A percentile compares a stretch with the other conserved stretches of the same genome.
These are phyloP conservation scores for Falcaria lacertinaria DNA, from an alignment of 2,888 invertebrate genomes.

Conservation along the genomic window DNA sequence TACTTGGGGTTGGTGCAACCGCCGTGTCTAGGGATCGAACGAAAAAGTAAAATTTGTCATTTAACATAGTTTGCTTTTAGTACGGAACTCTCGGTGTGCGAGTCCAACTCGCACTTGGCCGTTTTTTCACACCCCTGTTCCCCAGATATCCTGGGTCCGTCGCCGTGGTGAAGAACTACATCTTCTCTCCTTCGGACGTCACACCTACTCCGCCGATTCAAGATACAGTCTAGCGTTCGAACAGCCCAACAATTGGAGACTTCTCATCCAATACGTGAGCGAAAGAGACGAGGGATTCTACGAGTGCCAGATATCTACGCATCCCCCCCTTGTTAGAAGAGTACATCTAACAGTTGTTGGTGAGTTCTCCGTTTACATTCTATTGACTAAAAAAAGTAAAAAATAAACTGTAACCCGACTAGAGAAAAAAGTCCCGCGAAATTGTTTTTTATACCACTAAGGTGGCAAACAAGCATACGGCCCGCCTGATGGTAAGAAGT, in stretches of 20 bases:
- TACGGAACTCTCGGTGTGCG: too few species aligned
- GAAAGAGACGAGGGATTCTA: constrained; percentile 88
- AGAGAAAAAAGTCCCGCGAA: too few species aligned
- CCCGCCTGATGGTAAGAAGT: too few species aligned
- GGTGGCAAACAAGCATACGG: too few species aligned
- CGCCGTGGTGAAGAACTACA: constrained; percentile 83
- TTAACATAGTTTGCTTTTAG: too few species aligned
- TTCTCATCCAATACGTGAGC: constrained; percentile 85
- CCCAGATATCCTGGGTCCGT: constrained; percentile 84
- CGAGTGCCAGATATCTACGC: constrained; percentile 89
- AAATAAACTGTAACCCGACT: too few species aligned
- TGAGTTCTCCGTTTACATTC: constrained; percentile 56
- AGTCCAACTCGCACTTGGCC: too few species aligned
- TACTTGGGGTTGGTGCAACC: too few species aligned
- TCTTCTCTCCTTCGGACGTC: constrained; percentile 84
- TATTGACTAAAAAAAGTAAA: too few species aligned
- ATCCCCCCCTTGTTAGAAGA: constrained; percentile 85
- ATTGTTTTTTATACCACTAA: too few species aligned
- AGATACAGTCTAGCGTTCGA: constrained; percentile 85
- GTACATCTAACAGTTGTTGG: constrained; percentile 86
- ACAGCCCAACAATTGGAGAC: constrained; percentile 88
- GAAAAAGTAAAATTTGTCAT: too few species aligned
- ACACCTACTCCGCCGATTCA: constrained; percentile 82
- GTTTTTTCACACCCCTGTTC: constrained; percentile 1
- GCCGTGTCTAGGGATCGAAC: too few species aligned